Base-by-base conservation (phyloP, 1,140 invertebrate genomes). In the Drosophila subobscura region DNA sequence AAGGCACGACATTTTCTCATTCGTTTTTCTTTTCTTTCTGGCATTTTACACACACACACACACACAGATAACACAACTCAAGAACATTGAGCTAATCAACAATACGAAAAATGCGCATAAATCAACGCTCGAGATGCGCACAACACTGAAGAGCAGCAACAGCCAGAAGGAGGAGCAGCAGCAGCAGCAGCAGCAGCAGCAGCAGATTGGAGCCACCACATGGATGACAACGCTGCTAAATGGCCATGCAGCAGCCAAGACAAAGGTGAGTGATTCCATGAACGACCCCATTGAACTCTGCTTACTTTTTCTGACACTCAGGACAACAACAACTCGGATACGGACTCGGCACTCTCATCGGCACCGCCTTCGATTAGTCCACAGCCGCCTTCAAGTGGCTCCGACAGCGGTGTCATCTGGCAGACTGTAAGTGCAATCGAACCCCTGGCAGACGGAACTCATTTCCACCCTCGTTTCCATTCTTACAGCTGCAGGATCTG, bases 11-110 rank as follows among this genome's bases (percentile, higher is more conserved):
- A 71, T 64, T 74, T 76, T 56, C 74, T 55, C 57, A 56, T 57
- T 85, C 33, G 33, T 51, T 71, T 58, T 59, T 40, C 46, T 54
- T 47, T 14, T 41, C 51, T 67, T 10, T 49, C 16, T 20, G 16
- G 16, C 16, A 20, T 20, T 23, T 60, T 20, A 22, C 44, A 20
- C 16, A 20, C 16, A 20, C 7, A 7, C 27, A 0, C 27, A 7
- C 27, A 7, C 29, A 7, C 72, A 91, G 90, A 90, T 90, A 85
- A 91, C 85, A 72, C 85, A 91, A 88, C 88, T 91, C 88, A 91
- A 91, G 84, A 90, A 91, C 74, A 90, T 91, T 91, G 90, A 91
- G 81, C 90, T 90, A 65, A 91, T 86, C 67, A 91, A 89, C 61
- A 89, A 89, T 78, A 80, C 72, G 73, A 89, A 89, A 72, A 89